Evolutionary conservation across 1,140 invertebrate genomes (phyloP).

Genomic region (Globodera ellingtonae): DNA sequence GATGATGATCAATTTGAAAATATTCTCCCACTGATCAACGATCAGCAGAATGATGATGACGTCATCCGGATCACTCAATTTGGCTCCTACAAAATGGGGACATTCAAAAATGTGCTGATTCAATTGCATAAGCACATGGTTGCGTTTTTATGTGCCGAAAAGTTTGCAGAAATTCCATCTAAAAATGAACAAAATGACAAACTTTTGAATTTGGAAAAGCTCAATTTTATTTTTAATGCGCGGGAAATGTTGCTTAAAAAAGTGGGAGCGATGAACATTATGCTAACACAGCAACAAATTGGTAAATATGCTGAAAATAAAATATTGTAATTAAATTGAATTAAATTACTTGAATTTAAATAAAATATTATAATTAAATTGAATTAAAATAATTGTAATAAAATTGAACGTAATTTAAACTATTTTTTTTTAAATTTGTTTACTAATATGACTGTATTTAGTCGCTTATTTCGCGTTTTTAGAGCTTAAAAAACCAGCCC

Average conservation of each 20-base stretch:
- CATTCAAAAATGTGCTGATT: neutral
- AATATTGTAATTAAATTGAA: neutral
- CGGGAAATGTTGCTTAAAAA: neutral
- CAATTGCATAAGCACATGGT: neutral
- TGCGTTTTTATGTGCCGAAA: neutral
- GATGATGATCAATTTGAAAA: no score
- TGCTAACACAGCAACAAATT: neutral
- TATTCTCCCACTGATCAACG: neutral
- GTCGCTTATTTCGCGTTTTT: no score
- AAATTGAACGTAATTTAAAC: no score
- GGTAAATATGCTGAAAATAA: neutral
- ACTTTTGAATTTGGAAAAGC: neutral
- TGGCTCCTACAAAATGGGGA: neutral
- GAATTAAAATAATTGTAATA: no score
- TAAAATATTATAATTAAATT: no score
- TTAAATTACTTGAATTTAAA: neutral
- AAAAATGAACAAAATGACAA: neutral
- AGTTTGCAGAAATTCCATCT: neutral
- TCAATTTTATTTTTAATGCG: neutral
- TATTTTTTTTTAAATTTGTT: no score
- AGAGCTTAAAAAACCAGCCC: no score
- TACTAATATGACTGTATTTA: no score
- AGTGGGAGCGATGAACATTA: neutral
- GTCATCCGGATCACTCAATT: neutral
- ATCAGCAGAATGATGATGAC: no score